Base-by-base conservation (phyloP, 2,888 invertebrate genomes). In the Andrena hattorfiana region DNA sequence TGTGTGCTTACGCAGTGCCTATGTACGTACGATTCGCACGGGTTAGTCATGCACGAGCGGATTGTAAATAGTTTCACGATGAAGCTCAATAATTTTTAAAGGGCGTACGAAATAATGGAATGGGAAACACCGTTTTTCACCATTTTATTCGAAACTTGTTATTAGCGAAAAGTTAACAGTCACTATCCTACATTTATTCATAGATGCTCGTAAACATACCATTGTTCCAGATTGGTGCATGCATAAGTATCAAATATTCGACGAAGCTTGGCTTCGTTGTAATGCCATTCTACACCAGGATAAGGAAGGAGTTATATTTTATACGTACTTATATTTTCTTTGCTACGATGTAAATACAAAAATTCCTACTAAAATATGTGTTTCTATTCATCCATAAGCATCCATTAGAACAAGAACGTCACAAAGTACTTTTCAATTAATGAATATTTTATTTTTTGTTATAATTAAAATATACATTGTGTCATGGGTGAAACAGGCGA, bases 401-500 rank as follows among this genome's bases (percentile, higher is more conserved):
- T 72, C 54, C 13, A 62, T 63, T 49, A 59, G 59, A 76, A 75
- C 63, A 82, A 81, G 66, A 71, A 81, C 72, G 49, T 82, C 32
- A 83, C 76, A 77, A 71, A 72, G 60, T 76, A 72, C 32, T 76
- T 85, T 88, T 88, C 77, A 85, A 89, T 63, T 85, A 85, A 87
- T 88, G 77, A 83, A 80, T 79, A 88, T 88, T 86, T 88, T 87
- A 87, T 87, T 88, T 90, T 92, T 92, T 91, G 92, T 92, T 94
- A 93, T 93, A 93, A 93, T 93, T 94, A 94, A 94, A 94, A 94
- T 93, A 94, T 94, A 94, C 93, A 94, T 91, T 93, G 93, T 93
- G 93, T 94, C 94, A 94, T 94, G 94, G 93, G 92, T 92, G 93
- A 93, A 93, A 93, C 94, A 93, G 93, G 93, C 93, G 92, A 93